Evolutionary conservation across 2,888 invertebrate species (phyloP), one percentile per base, ranked within the genome.

Genomic region (Drosophila hamatofila): DNA sequence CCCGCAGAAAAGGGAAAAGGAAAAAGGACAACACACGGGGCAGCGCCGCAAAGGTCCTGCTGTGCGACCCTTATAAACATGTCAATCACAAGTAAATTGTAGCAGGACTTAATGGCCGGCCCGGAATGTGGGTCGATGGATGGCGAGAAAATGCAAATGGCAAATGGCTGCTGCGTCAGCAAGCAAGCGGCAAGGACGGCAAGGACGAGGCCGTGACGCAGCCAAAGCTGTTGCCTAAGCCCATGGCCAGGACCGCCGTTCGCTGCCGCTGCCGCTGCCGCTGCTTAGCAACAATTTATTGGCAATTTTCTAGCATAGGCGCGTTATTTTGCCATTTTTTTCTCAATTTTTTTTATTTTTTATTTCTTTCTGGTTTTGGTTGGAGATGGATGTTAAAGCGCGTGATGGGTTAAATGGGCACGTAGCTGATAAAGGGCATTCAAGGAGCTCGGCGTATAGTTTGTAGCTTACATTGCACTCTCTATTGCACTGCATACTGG

Each of bases 11-110:
- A 71, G 58, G 78, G 35, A 37, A 37, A 71, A 51, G 78, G 63
- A 66, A 37, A 37, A 71, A 55, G 78, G 63, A 66, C 66, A 21
- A 66, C 66, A 21, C 35, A 21, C 23, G 9, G 9, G n/a, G 25
- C 42, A 30, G 23, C 51, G 16, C 61, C 39, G 33, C 59, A 54
- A 33, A 54, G 64, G 58, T 52, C 70, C 76, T 63, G 66, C 76
- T 66, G 74, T 16, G 63, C 67, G 88, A 88, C 89, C 89, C 88
- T 85, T 89, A 89, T 88, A 88, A 88, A 88, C 89, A 88, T 89
- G 87, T 88, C 87, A 88, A 88, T 88, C 89, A 85, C 81, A 72
- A 88, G 89, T 85, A 88, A 88, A 88, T 89, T 89, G 87, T 88
- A 65, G 88, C 83, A 76, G 88, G 88, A 88, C 85, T 83, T 82